Percentiles rank a stretch among this genome's conserved stretches.
Evolutionary conservation across 1,140 invertebrate genomes (phyloP).

Genomic region (Mesaphorura yosii): DNA sequence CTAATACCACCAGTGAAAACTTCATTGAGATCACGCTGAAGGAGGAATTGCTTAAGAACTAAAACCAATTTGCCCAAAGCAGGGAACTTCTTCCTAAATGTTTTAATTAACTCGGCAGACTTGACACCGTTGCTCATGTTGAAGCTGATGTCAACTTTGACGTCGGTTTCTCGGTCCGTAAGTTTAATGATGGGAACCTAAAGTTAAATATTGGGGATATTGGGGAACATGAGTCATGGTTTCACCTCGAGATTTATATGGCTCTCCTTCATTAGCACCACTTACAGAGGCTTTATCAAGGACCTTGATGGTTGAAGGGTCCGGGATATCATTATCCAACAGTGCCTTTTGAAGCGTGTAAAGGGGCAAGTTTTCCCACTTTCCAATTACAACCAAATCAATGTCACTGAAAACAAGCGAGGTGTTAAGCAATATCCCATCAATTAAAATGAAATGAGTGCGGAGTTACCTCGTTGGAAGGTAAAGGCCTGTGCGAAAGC

Average conservation of each 20-base stretch:
- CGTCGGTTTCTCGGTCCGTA: slow-evolving; percentile 84
- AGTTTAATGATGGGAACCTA: slow-evolving; percentile 91
- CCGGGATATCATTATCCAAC: slow-evolving; percentile 73
- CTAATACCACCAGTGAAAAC: slow-evolving; percentile 98
- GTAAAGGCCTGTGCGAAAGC: slow-evolving; percentile 87
- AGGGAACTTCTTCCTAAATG: slow-evolving; percentile 65
- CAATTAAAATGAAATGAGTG: not conserved
- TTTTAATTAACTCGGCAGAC: slow-evolving; percentile 88
- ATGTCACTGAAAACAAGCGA: slow-evolving; percentile 62
- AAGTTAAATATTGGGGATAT: slow-evolving; percentile 28
- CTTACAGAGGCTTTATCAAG: slow-evolving; percentile 86
- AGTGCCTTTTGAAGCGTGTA: slow-evolving; percentile 80
- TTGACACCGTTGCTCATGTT: slow-evolving; percentile 93
- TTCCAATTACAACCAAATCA: slow-evolving; percentile 89
- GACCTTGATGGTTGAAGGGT: slow-evolving; percentile 79
- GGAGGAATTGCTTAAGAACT: slow-evolving; percentile 93
- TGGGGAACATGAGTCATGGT: not conserved
- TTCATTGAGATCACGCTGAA: slow-evolving; percentile 95
- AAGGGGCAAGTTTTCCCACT: slow-evolving; percentile 83
- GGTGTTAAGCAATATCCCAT: not conserved
- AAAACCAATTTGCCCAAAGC: slow-evolving; percentile 84
- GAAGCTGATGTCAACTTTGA: slow-evolving; percentile 95
- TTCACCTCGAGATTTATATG: not conserved
- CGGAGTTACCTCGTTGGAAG: slow-evolving; percentile 61
- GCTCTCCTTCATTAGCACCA: slow-evolving; percentile 24